Evolutionary conservation across 2,888 invertebrate genomes (phyloP).

Genomic region (Heliconius ethilla): DNA sequence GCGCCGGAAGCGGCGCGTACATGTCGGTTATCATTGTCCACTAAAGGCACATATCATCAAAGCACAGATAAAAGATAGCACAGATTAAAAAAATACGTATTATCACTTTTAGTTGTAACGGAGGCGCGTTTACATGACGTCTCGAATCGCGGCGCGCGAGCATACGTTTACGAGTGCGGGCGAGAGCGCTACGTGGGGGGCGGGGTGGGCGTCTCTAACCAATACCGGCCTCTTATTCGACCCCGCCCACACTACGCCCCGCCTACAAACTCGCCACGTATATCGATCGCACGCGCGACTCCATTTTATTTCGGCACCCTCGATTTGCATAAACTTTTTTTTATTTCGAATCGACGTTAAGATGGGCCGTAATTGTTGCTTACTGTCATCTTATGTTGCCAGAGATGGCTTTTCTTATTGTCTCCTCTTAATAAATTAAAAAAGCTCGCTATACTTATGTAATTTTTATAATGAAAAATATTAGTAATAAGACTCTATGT

Average conservation of each 20-base stretch:
- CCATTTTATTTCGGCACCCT: slow-evolving; percentile 80
- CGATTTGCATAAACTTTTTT: slow-evolving; percentile 77
- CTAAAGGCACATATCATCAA: slow-evolving; percentile 54
- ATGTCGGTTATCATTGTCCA: slow-evolving; percentile 77
- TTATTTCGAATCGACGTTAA: slow-evolving; percentile 63
- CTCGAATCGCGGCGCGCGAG: slow-evolving; percentile 50
- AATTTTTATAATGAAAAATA: not conserved
- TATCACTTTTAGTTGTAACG: slow-evolving; percentile 28
- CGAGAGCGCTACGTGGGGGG: slow-evolving; percentile 51
- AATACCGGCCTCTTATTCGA: slow-evolving; percentile 74
- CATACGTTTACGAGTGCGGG: slow-evolving; percentile 49
- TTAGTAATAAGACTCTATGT: not conserved
- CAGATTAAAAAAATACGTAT: slow-evolving; percentile 15
- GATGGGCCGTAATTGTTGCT: slow-evolving; percentile 38
- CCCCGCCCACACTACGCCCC: slow-evolving; percentile 72
- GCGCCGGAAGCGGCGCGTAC: slow-evolving; percentile 77
- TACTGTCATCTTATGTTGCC: slow-evolving; percentile 29
- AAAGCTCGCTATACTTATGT: not conserved
- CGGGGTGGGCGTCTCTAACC: slow-evolving; percentile 58
- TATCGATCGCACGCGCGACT: slow-evolving; percentile 81
- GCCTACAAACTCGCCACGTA: slow-evolving; percentile 75
- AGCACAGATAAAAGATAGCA: slow-evolving; percentile 31
- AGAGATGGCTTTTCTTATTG: not conserved
- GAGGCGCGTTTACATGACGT: slow-evolving; percentile 51
- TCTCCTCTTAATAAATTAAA: not conserved